A percentile compares a stretch with the other conserved stretches of the same genome.
These are phyloP conservation scores for Oreohelix idahoensis DNA, from an alignment of 1,140 invertebrate genomes.

Conservation along the genomic window DNA sequence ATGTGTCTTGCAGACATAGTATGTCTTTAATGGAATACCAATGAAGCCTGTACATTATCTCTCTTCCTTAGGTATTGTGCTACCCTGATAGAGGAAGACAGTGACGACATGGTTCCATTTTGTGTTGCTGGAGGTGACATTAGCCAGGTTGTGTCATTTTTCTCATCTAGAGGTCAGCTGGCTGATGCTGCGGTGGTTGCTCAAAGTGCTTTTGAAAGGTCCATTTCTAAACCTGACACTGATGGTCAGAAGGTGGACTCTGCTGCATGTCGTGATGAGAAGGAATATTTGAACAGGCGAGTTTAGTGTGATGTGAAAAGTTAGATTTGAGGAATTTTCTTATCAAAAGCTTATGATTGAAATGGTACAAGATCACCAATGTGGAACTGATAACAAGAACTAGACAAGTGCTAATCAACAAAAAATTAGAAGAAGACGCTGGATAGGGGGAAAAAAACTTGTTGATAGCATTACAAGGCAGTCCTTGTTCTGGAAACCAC, in stretches of 20 bases:
- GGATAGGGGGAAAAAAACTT: too few species aligned
- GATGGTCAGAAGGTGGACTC: neutral
- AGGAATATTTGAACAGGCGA: slow-evolving; percentile 2
- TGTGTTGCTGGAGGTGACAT: slow-evolving; percentile 66
- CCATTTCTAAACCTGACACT: slow-evolving; percentile 28
- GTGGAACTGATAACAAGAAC: too few species aligned
- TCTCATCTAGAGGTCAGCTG: slow-evolving; percentile 60
- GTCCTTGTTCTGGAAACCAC: too few species aligned
- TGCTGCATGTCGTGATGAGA: neutral
- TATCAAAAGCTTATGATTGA: too few species aligned
- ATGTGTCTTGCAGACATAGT: too few species aligned
- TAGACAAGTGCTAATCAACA: too few species aligned
- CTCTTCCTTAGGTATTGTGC: slow-evolving; percentile 64
- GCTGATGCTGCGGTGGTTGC: slow-evolving; percentile 65
- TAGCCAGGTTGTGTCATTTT: slow-evolving; percentile 66
- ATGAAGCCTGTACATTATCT: neutral
- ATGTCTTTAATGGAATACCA: too few species aligned
- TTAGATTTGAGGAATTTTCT: too few species aligned
- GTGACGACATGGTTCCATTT: slow-evolving; percentile 65
- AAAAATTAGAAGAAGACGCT: too few species aligned
- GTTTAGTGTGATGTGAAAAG: too few species aligned
- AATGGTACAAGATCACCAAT: too few species aligned
- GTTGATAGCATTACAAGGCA: too few species aligned
- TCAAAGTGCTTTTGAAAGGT: slow-evolving; percentile 62
- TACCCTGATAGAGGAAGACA: slow-evolving; percentile 66